Evolutionary conservation across 2,888 invertebrate genomes (phyloP), one percentile per base, ranked within the genome.

Genomic region (Chaetogeoica ovagalla): DNA sequence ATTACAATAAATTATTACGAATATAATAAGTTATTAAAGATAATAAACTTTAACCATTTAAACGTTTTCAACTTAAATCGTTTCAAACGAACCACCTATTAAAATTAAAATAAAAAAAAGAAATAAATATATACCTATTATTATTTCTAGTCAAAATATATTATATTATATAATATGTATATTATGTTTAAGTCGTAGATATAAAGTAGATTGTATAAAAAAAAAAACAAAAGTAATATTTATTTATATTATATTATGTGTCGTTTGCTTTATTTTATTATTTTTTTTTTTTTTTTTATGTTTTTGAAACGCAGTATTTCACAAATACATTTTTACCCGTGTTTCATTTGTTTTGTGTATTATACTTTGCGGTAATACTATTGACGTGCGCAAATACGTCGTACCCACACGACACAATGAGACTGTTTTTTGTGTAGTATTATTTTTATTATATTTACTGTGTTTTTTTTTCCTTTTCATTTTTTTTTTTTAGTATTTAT

Each of bases 141-240:
- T 72, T 72, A 72, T 66, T 57, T 75, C 75, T 75, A 75, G 75
- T 75, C 75, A 75, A 75, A 76, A 13, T 48, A 48, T 60, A 59
- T 69, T 7, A 66, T 59, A 76, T 57, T 59, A 68, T 77, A 30
- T 62, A 17, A 62, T 37, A 70, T 70, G 62, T 70, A 43, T 71
- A 79, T 63, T 79, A 79, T 63, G 52, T 77, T 77, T 71, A 79
- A 63, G 79, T 63, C 43, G 62, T 79, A 79, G 62, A 43, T 63
- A 43, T 63, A 39, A 71, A 68, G 43, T 71, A 79, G 79, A 52
- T 63, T 79, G 62, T 71, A 75, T 66, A 65, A 66, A 66, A 65
- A 52, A 17, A 52, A 69, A 66, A 65, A 52, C 21, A 52, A 69
- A 69, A 19, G 1, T n/a, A 68, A 21, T 48, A 17, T 11, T 52